Percentiles rank a stretch among this genome's conserved stretches.
These are phyloP conservation scores for Agapostemon virescens DNA, from an alignment of 2,888 invertebrate species.

Conservation along the genomic window DNA sequence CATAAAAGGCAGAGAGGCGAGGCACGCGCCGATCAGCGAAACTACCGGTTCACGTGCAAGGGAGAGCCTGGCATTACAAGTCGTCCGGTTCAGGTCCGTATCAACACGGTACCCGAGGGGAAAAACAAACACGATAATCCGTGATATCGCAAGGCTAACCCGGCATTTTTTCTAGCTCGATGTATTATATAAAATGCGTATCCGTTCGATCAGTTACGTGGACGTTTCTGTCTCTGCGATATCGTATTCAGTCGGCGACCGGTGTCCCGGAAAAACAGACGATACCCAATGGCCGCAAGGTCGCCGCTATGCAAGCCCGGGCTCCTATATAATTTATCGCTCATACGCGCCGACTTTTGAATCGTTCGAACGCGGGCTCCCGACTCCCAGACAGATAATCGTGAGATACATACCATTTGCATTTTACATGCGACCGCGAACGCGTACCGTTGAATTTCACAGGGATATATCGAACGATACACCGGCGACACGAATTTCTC, in stretches of 20 bases:
- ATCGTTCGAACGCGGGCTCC: constrained; percentile 1
- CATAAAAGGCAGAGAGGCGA: neutral
- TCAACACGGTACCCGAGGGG: neutral
- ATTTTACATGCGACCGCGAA: constrained; percentile 13
- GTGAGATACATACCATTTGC: constrained; percentile 8
- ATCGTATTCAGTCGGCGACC: constrained; percentile 13
- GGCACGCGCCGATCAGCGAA: neutral
- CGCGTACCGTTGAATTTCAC: constrained; percentile 3
- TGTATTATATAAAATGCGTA: constrained; percentile 12
- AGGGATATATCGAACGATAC: constrained; percentile 8
- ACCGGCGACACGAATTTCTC: constrained; percentile 9
- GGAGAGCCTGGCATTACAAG: neutral
- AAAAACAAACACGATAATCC: neutral
- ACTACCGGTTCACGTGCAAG: neutral
- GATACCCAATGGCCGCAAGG: constrained; percentile 11
- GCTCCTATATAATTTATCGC: constrained; percentile 15
- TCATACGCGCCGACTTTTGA: constrained; percentile 6
- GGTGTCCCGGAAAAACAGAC: constrained; percentile 12
- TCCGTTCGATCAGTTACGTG: neutral
- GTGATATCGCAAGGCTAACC: neutral
- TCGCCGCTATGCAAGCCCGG: constrained; percentile 7
- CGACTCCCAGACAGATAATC: neutral
- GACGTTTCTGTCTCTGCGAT: neutral
- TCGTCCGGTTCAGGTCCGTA: neutral
- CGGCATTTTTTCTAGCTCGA: constrained; percentile 2